Percentiles rank a stretch among this genome's conserved stretches.
phyloP scores from a whole-genome alignment of 1,140 invertebrate genomes.

The Samia ricini region DNA sequence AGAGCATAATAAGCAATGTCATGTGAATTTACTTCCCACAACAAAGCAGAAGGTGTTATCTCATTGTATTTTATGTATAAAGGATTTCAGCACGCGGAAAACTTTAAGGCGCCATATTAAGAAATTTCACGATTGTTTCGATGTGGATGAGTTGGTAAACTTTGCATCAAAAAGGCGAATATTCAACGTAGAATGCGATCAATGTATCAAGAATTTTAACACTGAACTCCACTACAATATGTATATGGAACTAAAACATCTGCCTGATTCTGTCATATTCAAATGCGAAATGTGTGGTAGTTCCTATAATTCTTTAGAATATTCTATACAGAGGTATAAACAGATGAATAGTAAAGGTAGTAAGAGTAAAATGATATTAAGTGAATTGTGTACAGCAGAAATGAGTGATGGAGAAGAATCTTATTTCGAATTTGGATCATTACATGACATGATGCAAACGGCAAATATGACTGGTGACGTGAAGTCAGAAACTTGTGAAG shows the following conservation, averaged over 20 bases:
- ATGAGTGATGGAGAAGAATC: slow-evolving; percentile 43
- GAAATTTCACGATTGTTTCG: slow-evolving; percentile 54
- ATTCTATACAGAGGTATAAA: slow-evolving; percentile 49
- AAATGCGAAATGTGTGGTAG: slow-evolving; percentile 43
- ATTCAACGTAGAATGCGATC: slow-evolving; percentile 46
- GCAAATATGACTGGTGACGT: slow-evolving; percentile 31
- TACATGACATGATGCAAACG: slow-evolving; percentile 25
- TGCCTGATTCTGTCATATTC: slow-evolving; percentile 40
- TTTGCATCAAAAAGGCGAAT: slow-evolving; percentile 33
- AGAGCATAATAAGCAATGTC: slow-evolving; percentile 36
- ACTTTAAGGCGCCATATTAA: slow-evolving; percentile 58
- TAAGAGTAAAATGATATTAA: slow-evolving; percentile 48
- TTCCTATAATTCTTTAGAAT: slow-evolving; percentile 49
- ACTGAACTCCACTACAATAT: slow-evolving; percentile 36
- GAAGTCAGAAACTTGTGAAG: slow-evolving; percentile 16
- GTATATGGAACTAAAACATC: slow-evolving; percentile 39
- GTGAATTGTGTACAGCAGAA: slow-evolving; percentile 54
- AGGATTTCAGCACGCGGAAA: slow-evolving; percentile 59
- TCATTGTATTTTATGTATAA: slow-evolving; percentile 55
- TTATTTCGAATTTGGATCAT: slow-evolving; percentile 13
- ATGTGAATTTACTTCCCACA: slow-evolving; percentile 19
- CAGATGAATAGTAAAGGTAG: slow-evolving; percentile 23
- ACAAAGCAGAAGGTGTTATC: slow-evolving; percentile 33
- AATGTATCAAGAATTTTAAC: slow-evolving; percentile 51
- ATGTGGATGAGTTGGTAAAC: slow-evolving; percentile 46